Base-by-base conservation (phyloP, 35 echinoderm and acorn worm genomes). In the Apostichopus californicus region DNA sequence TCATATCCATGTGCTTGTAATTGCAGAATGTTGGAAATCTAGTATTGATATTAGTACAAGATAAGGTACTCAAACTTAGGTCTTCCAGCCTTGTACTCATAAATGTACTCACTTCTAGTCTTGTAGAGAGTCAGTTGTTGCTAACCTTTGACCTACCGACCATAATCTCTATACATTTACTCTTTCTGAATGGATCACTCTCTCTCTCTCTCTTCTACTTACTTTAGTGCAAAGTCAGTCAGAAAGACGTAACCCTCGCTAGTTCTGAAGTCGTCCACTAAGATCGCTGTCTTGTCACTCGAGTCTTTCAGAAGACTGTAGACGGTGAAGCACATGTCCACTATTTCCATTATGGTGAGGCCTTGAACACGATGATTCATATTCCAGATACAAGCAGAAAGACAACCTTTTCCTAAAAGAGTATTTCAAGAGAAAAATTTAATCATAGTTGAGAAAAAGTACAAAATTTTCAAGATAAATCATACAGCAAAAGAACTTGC, bases 171-270 rank as follows among this genome's bases (percentile, higher is more conserved):
- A 46, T 46, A 61, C 58, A 61, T 61, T 12, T 61, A 9, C 58
- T 9, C 58, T 8, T 61, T 61, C 58, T 61, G 58, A 61, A 9
- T 61, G 58, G 58, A 61, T 61, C 58, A 61, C 58, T 9, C 58
- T 61, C 11, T 11, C 57, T 59, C 6, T 61, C 8, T 61, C 58
- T 9, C 58, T 22, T 75, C n/a, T 22, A 89, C 92, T 96, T 92
- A 96, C 97, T 91, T 96, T 11, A 99, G 95, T 14, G 96, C 95
- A 93, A 99, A 96, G 78, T 99, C 97, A 8, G 97, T 92, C n/a
- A 99, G 97, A 73, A 99, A 99, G 73, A 99, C 96, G 78, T 99
- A 99, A 17, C 97, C 97, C 28, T 96, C 93, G 55, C 97, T 96
- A 6, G 97, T 96, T 64, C 95, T 92, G 82, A 98, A 99, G 70